Evolutionary conservation across 2,797 vertebrate genomes (phyloP).

Genomic region (Enteromius argenteus): DNA sequence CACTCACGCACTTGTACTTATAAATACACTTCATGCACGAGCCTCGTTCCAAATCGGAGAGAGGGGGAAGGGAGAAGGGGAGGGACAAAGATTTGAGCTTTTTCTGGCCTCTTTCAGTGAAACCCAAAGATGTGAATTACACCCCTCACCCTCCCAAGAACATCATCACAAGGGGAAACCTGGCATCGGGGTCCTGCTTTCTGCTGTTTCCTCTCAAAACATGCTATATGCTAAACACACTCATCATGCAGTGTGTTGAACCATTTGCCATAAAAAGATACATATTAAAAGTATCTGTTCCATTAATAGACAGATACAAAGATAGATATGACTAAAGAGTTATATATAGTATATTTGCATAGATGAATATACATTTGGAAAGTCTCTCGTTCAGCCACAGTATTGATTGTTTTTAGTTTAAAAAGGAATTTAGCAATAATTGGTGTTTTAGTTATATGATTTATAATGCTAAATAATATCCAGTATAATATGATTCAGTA

Average conservation of each 20-base stretch:
- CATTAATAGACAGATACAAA: neutral
- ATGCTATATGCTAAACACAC: neutral
- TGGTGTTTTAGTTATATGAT: neutral
- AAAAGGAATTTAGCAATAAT: neutral
- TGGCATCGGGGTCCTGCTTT: neutral
- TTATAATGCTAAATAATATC: neutral
- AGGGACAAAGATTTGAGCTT: conserved; percentile 53
- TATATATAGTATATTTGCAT: neutral
- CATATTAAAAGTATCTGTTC: neutral
- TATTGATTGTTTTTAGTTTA: neutral
- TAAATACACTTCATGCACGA: conserved; percentile 1
- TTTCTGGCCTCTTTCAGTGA: conserved; percentile 51
- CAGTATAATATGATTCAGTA: neutral
- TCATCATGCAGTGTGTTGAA: neutral
- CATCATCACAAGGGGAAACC: neutral
- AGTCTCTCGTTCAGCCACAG: neutral
- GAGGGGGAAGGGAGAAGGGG: conserved; percentile 54
- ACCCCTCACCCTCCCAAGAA: conserved; percentile 21
- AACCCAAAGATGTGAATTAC: conserved; percentile 43
- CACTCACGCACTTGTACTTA: neutral
- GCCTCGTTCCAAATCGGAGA: neutral
- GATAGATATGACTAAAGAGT: neutral
- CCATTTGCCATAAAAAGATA: neutral
- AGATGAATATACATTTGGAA: neutral
- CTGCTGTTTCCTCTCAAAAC: neutral